A percentile compares a stretch with the other conserved stretches of the same genome.
These are phyloP conservation scores for Hippocampus abdominalis DNA, from an alignment of 2,113 vertebrate genomes.

Conservation along the genomic window DNA sequence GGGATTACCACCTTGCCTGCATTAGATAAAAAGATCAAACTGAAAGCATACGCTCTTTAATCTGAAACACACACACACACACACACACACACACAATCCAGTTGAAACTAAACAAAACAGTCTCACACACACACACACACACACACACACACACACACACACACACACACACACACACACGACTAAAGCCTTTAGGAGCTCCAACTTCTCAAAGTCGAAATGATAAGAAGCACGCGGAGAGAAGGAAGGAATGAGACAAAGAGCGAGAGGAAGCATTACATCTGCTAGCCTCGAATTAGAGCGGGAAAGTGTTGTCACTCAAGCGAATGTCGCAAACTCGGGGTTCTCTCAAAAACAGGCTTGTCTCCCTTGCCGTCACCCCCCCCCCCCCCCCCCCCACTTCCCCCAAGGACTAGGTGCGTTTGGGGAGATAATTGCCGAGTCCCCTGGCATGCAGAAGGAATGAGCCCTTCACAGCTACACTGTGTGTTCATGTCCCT, in stretches of 20 bases:
- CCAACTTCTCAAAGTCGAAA: conserved; percentile 73
- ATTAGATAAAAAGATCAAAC: conserved; percentile 71
- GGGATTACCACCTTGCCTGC: conserved; percentile 67
- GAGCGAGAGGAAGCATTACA: conserved; percentile 55
- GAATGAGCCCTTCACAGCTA: conserved; percentile 56
- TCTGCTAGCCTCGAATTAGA: conserved; percentile 76
- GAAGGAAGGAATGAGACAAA: conserved; percentile 60
- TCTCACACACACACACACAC: conserved; percentile 46
- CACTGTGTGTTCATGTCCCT: conserved; percentile 22
- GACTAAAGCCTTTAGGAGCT: conserved; percentile 69
- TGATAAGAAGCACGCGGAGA: conserved; percentile 65
- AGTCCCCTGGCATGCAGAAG: conserved; percentile 70
- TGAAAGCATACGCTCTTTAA: conserved; percentile 66
- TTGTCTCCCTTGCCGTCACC: conserved; percentile 59
- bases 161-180: conserved; percentile 43
- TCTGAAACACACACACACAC: conserved; percentile 44
- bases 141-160: conserved; percentile 41
- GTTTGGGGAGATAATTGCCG: conserved; percentile 78
- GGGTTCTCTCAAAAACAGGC: conserved; percentile 75
- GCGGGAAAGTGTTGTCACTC: conserved; percentile 72
- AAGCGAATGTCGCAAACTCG: conserved; percentile 70
- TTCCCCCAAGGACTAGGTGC: conserved; percentile 67
- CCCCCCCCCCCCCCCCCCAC: conserved; percentile 28
- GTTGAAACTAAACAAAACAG: conserved; percentile 45
- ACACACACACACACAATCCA: conserved; percentile 46